Evolutionary conservation across 53 echinoderm and acorn worm genomes (phyloP), one percentile per base, ranked within the genome.

Genomic region (Paelopatides confundens): DNA sequence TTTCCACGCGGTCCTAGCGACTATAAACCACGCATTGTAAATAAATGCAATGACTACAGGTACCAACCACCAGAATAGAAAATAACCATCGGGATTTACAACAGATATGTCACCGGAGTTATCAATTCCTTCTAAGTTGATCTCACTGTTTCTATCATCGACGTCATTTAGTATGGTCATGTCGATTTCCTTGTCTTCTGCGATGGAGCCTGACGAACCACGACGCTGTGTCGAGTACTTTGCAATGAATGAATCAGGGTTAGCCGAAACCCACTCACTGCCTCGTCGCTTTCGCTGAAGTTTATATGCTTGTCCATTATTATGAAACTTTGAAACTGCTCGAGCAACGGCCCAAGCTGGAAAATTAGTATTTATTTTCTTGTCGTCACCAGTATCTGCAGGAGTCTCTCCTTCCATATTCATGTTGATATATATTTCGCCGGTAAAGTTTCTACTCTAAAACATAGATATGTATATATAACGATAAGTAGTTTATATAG

Each of bases 21-120:
- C 95, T 34, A 89, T 37, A 37, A 95, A 71, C 97, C 97, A 97
- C 3, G 95, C 38, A 66, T 97, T 97, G 77, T 95, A 97, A 54
- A 90, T 66, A 15, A 97, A 77, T 8, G 97, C 92, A 30, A 93
- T 0, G 49, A 86, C 71, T 43, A 97, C 93, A 40, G 93, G 43
- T 12, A 88, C 39, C 33, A 97, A 66, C 97, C 97, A 97, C 87
- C 93, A 97, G 76, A 93, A 92, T 18, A 86, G 71, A 71, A 92
- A 91, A 33, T 82, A 50, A 36, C 95, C 93, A 1, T 95, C 97
- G 2, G 97, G 97, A 27, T 91, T 69, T 36, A 93, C 66, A 13
- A 90, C 70, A 34, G 67, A 89, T 31, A 30, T 11, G 6, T 58
- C 21, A 18, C 68, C 27, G 24, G 8, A 0, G 13, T 8, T 13